Base-by-base conservation (phyloP, 2,113 vertebrate species). In the Axis porcinus region DNA sequence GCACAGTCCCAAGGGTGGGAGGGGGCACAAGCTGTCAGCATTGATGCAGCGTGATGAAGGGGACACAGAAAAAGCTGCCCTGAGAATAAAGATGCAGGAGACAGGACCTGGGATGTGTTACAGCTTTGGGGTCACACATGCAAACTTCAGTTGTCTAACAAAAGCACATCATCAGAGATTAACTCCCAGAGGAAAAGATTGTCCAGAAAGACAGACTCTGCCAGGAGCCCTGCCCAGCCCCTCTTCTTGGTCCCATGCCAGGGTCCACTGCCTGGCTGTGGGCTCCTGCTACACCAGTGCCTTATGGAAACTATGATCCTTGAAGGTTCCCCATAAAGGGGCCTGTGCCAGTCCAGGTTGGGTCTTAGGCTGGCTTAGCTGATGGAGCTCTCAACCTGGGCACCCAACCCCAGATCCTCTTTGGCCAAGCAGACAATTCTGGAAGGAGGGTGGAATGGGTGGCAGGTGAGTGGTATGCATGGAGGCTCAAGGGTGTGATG, bases 41-140 rank as follows among this genome's bases (percentile, higher is more conserved):
- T 1, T 0, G 2, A 27, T 1, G 3, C 28, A 1, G 1, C 30
- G 0, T 17, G 14, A 23, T 54, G 7, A 43, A 15, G 33, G 30
- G 13, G 33, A 16, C 21, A 15, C 64, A 67, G 28, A 86, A 47
- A 16, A 27, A 45, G 30, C 47, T 13, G 23, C 12, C 40, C 28
- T 58, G 47, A 60, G 12, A 4, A 28, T 27, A 58, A 4, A 25
- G 3, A 7, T 0, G 0, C 19, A 2, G 23, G 15, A 2, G 43
- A 19, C 52, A 3, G 36, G 15, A 3, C 15, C 54, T 47, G 78
- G 54, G 2, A 2, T 1, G 1, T 2, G 4, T 15, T 3, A 3
- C 1, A 45, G 16, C 16, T 11, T 33, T 76, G 1, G 0, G 0
- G 7, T 33, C 21, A 2, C 16, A 5, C 8, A 16, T n/a, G 4